Base-by-base conservation (phyloP, 1,140 invertebrate species). In the Gerris buenoi region DNA sequence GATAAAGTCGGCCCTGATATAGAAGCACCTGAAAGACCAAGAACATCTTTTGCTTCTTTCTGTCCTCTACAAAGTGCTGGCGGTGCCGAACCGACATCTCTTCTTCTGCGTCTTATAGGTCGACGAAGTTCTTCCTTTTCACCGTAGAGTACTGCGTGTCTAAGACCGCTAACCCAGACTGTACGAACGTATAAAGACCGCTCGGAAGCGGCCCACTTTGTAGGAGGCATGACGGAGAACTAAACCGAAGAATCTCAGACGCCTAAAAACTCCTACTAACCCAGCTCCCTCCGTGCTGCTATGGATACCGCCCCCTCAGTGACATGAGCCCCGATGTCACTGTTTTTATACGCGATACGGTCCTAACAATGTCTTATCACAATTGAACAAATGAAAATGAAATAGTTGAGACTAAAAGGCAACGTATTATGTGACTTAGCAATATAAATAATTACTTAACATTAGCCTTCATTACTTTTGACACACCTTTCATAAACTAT, bases 181-280 rank as follows among this genome's bases (percentile, higher is more conserved):
- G 86, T 88, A 68, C 80, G 79, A 1, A 88, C 82, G 72, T 84
- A 87, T 68, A 88, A 79, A 29, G 87, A 85, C 73, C 84, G 77
- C 71, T 83, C 81, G 27, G 86, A 88, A 14, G 86, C 84, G 71
- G 86, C 82, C 87, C 87, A 88, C 69, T 46, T 46, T 46, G 33
- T 46, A 46, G 33, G 18, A 46, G 33, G 33, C 33, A 46, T 46
- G 5, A 10, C 33, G 5, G 33, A 46, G n/a, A 46, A 46, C 33
- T 46, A 18, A 46, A 18, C 33, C 33, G 5, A 5, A 46, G 33
- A 46, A 46, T 18, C 33, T n/a, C n/a, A n/a, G n/a, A n/a, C n/a
- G n/a, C n/a, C n/a, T n/a, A n/a, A n/a, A n/a, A n/a, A n/a, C n/a
- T n/a, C n/a, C n/a, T n/a, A n/a, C n/a, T n/a, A n/a, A n/a, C n/a